phyloP scores from a whole-genome alignment of 2,797 vertebrate genomes.

The Morelia viridis region DNA sequence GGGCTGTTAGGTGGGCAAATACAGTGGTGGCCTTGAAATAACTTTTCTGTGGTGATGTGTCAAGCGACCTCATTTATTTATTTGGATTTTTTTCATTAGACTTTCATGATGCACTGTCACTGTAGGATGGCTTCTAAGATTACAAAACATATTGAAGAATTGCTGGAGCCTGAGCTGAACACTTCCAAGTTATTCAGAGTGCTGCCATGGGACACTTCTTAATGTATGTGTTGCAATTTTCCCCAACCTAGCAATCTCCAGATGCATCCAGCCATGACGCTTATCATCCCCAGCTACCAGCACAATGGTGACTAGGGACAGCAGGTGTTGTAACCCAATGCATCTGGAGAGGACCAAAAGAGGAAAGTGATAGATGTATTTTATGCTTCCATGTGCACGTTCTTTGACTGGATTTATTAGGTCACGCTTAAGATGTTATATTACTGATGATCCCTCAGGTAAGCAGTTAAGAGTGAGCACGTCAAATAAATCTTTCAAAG shows the following conservation, averaged over 20 bases:
- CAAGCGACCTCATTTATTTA: not conserved
- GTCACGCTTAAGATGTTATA: not conserved
- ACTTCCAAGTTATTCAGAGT: not conserved
- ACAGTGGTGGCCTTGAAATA: not conserved
- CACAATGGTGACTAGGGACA: not conserved
- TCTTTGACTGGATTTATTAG: not conserved
- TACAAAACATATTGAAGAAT: not conserved
- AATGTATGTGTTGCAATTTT: not conserved
- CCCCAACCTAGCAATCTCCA: not conserved
- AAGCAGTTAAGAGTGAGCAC: not conserved
- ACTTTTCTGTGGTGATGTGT: not conserved
- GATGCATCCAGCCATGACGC: not conserved
- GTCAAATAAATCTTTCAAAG: not conserved
- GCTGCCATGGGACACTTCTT: not conserved
- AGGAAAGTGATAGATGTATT: not conserved
- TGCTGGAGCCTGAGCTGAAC: not conserved
- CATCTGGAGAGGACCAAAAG: not conserved
- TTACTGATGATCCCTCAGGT: not conserved
- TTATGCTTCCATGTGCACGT: not conserved
- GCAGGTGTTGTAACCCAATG: not conserved
- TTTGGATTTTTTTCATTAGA: not conserved
- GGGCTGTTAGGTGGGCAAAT: not conserved
- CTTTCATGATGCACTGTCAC: not conserved
- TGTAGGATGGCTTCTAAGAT: not conserved
- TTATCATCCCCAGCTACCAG: not conserved